Evolutionary conservation across 2,888 invertebrate genomes (phyloP).

Genomic region (Chaetogeoica ovagalla): DNA sequence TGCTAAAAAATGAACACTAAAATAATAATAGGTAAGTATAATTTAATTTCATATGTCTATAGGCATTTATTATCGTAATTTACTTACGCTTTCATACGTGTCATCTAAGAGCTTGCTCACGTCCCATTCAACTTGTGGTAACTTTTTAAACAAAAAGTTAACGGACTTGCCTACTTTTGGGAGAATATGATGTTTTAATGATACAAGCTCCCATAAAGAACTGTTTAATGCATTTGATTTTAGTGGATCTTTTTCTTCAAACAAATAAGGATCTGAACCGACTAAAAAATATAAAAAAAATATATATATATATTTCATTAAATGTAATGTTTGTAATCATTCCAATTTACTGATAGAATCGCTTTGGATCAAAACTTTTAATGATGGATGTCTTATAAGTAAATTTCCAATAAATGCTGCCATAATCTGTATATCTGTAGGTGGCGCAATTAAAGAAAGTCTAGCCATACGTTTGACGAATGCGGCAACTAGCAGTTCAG

Average conservation of each 20-base stretch:
- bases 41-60: no score
- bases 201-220: slow-evolving; percentile 89
- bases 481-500: slow-evolving; percentile 87
- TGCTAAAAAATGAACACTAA: no score
- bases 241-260: slow-evolving; percentile 77
- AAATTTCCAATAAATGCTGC: slow-evolving; percentile 84
- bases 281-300: slow-evolving; percentile 57
- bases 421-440: slow-evolving; percentile 76
- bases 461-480: slow-evolving; percentile 88
- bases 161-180: slow-evolving; percentile 76
- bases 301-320: not conserved
- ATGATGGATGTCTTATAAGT: slow-evolving; percentile 77
- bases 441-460: slow-evolving; percentile 79
- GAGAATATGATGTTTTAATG: slow-evolving; percentile 73
- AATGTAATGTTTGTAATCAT: not conserved
- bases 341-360: slow-evolving; percentile 36
- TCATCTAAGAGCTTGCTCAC: slow-evolving; percentile 69
- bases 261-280: slow-evolving; percentile 78
- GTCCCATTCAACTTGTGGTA: slow-evolving; percentile 72
- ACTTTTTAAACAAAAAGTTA: slow-evolving; percentile 69
- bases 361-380: slow-evolving; percentile 67
- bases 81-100: slow-evolving; percentile 66
- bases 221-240: slow-evolving; percentile 83
- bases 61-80: not conserved
- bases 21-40: no score